These are phyloP conservation scores for Otus sunia DNA, from an alignment of 2,113 vertebrate species.

Conservation along the genomic window DNA sequence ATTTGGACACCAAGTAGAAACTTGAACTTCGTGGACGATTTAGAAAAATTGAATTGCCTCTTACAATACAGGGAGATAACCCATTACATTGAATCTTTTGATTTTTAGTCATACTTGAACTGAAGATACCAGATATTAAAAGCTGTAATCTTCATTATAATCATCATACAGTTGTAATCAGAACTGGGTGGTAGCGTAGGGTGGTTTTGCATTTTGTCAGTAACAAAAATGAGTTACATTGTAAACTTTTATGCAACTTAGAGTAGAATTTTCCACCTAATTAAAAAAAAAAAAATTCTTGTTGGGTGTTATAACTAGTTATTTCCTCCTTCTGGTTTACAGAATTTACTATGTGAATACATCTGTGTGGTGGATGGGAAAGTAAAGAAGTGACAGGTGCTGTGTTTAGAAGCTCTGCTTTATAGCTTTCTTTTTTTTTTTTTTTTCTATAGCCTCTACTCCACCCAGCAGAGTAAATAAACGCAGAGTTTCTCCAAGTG, in stretches of 20 bases:
- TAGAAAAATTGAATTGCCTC: background rate
- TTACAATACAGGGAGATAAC: background rate
- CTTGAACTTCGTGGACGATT: background rate
- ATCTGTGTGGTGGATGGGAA: background rate
- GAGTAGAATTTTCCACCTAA: background rate
- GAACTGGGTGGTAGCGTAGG: background rate
- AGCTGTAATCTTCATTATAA: background rate
- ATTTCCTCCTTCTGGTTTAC: background rate
- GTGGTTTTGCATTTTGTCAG: background rate
- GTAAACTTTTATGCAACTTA: background rate
- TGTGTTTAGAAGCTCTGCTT: background rate
- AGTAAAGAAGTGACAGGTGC: background rate
- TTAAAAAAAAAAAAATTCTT: background rate
- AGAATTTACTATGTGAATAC: background rate
- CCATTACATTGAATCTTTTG: background rate
- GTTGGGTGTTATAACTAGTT: background rate
- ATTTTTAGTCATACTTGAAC: background rate
- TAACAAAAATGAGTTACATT: background rate
- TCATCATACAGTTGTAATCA: background rate
- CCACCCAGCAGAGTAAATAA: slow-evolving; percentile 87
- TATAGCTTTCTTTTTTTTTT: background rate
- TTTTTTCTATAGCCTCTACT: slow-evolving; percentile 79
- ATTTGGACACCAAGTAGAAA: background rate
- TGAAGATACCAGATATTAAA: background rate
- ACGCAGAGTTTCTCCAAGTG: slow-evolving; percentile 73